phyloP scores from a whole-genome alignment of 2,113 vertebrate species.

The Epinephelus cyanopodus region DNA sequence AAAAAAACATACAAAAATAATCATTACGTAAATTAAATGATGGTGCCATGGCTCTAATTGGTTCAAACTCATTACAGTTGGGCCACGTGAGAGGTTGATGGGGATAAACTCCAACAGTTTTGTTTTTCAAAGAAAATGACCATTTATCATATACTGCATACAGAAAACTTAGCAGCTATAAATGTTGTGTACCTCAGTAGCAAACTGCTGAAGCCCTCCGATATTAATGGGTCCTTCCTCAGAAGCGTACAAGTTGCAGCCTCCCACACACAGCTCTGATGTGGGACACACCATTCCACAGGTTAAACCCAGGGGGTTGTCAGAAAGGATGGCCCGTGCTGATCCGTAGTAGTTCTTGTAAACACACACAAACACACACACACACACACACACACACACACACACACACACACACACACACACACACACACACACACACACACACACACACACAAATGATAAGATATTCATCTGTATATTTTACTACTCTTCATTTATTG shows the following conservation, averaged over 20 bases:
- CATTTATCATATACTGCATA: neutral
- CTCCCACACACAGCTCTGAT: constrained; percentile 91
- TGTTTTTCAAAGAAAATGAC: too few relatives aligned
- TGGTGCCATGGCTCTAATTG: neutral
- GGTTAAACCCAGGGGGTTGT: constrained; percentile 94
- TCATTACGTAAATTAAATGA: too few relatives aligned
- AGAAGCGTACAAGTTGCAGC: constrained; percentile 86
- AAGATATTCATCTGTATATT: neutral
- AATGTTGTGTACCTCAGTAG: constrained; percentile 90
- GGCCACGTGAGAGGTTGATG: too few relatives aligned
- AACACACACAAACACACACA: neutral
- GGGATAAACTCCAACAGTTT: too few relatives aligned
- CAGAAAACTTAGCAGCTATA: neutral
- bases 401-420: neutral
- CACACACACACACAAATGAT: neutral
- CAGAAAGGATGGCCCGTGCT: constrained; percentile 91
- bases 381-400: neutral
- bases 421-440: neutral
- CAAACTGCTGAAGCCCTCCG: constrained; percentile 96
- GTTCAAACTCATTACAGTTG: neutral
- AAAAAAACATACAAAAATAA: too few relatives aligned
- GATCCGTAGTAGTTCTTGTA: constrained; percentile 92
- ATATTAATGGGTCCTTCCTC: constrained; percentile 98
- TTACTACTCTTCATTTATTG: neutral
- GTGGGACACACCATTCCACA: constrained; percentile 97